Evolutionary conservation across 2,113 vertebrate genomes (phyloP).

Genomic region (Nothocercus julius): DNA sequence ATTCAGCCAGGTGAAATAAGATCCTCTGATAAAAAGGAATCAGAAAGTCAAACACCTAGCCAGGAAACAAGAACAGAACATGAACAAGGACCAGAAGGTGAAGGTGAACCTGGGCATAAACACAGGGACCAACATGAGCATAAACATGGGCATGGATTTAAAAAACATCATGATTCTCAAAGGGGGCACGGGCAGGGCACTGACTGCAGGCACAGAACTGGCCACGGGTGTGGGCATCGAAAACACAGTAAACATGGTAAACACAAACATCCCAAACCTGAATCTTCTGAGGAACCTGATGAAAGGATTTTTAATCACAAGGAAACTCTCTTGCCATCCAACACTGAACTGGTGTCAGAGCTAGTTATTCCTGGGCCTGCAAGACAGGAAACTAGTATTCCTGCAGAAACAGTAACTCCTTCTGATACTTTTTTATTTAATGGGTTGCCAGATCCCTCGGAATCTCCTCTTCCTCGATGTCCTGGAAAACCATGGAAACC

Average conservation of each 20-base stretch:
- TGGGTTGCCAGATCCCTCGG: conserved; percentile 51
- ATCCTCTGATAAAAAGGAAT: neutral
- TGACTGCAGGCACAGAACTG: neutral
- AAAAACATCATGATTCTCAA: neutral
- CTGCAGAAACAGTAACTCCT: conserved; percentile 7
- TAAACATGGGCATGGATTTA: neutral
- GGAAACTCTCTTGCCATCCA: neutral
- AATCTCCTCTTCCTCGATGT: conserved; percentile 75
- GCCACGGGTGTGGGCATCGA: conserved; percentile 35
- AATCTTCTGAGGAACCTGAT: conserved; percentile 75
- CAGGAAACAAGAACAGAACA: neutral
- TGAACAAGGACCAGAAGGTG: neutral
- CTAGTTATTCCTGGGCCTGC: neutral
- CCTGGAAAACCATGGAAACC: conserved; percentile 89
- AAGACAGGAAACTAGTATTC: neutral
- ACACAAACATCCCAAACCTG: neutral
- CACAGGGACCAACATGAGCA: neutral
- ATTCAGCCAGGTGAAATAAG: neutral
- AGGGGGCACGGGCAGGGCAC: neutral
- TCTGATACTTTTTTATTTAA: conserved; percentile 38
- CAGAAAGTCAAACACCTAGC: conserved; percentile 3
- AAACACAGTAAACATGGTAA: conserved; percentile 14
- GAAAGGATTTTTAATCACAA: conserved; percentile 54
- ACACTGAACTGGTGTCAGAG: neutral
- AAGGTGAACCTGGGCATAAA: conserved; percentile 12